Evolutionary conservation across 1,140 invertebrate genomes (phyloP).

Genomic region (Oscheius sp.): DNA sequence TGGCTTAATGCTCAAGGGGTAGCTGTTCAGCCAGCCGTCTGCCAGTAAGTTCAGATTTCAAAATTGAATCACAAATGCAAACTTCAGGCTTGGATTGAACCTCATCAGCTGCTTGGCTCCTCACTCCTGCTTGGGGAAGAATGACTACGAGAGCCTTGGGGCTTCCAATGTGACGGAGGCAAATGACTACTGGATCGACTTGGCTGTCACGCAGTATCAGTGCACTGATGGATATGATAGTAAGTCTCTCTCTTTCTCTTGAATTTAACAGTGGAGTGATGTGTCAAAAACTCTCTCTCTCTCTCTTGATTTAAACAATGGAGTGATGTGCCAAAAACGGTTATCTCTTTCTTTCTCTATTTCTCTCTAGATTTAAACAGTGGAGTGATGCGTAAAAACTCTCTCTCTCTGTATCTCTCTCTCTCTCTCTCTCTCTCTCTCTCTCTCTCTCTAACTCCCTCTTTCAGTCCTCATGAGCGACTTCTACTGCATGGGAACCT

Average conservation of each 20-base stretch:
- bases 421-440: background rate
- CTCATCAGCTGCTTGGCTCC: constrained; percentile 18
- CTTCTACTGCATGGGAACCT: constrained; percentile 19
- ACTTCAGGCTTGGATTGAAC: constrained; percentile 20
- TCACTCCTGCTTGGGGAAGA: constrained; percentile 12
- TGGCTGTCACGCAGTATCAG: constrained; percentile 20
- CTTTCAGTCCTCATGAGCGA: constrained; percentile 20
- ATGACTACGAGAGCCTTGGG: background rate
- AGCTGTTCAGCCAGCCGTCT: constrained; percentile 16
- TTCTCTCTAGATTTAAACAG: background rate
- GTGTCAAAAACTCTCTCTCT: background rate
- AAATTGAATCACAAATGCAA: background rate
- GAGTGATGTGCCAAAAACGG: background rate
- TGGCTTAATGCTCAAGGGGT: constrained; percentile 7
- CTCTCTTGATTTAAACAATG: background rate
- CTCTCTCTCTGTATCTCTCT: background rate
- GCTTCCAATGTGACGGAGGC: constrained; percentile 16
- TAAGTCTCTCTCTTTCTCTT: background rate
- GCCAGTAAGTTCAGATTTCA: constrained; percentile 10
- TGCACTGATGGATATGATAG: constrained; percentile 24
- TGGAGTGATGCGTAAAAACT: background rate
- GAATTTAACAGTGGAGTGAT: background rate
- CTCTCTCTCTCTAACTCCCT: background rate
- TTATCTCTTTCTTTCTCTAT: too few relatives aligned
- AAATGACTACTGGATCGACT: constrained; percentile 29